A percentile compares a stretch with the other conserved stretches of the same genome.
Evolutionary conservation across 1,140 invertebrate species (phyloP).

Genomic region (Pseudobourletiella spinata): DNA sequence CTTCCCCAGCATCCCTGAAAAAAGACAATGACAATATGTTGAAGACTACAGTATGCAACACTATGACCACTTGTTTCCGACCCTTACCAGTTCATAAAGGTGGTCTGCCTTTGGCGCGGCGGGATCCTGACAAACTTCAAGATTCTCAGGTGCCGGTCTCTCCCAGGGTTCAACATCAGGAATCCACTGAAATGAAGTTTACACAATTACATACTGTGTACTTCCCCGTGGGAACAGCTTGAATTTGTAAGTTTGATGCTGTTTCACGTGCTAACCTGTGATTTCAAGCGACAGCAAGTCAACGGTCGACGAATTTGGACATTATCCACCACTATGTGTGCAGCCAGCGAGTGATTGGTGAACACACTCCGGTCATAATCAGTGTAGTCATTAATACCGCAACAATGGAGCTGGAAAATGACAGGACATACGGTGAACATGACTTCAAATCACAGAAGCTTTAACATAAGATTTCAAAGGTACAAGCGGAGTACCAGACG

Average conservation of each 20-base stretch:
- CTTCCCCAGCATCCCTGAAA: slow-evolving; percentile 37
- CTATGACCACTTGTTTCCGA: background rate
- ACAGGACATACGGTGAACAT: too few species aligned
- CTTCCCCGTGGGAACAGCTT: too few species aligned
- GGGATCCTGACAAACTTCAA: background rate
- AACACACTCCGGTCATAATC: slow-evolving; percentile 48
- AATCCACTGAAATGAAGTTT: too few species aligned
- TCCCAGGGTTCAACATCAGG: background rate
- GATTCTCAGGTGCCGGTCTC: background rate
- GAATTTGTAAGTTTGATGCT: too few species aligned
- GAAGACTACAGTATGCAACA: too few species aligned
- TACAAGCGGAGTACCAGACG: too few species aligned
- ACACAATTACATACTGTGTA: too few species aligned
- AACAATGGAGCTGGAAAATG: slow-evolving; percentile 51
- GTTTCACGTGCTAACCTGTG: too few species aligned
- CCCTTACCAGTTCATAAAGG: background rate
- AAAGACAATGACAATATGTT: too few species aligned
- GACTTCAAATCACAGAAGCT: too few species aligned
- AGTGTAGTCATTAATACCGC: slow-evolving; percentile 45
- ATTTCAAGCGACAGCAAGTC: too few species aligned
- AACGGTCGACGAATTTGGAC: slow-evolving; percentile 20
- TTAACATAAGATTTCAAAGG: too few species aligned
- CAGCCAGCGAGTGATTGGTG: slow-evolving; percentile 41
- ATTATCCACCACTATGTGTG: slow-evolving; percentile 28
- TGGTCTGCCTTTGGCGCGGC: background rate